Evolutionary conservation across 1,140 invertebrate genomes (phyloP).

Genomic region (Pinna nobilis): DNA sequence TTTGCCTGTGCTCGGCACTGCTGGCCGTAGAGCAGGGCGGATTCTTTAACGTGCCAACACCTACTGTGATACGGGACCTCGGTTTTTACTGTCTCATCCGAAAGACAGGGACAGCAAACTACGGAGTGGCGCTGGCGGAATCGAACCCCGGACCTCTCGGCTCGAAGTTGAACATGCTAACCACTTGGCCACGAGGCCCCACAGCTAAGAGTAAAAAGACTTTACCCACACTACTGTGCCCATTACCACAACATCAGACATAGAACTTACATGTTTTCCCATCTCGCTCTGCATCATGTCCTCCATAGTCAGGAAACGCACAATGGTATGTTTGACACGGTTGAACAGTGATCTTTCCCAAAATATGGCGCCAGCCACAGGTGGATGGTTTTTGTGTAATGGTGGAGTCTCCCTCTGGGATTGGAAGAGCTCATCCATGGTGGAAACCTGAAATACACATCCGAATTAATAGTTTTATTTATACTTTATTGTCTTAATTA

Average conservation of each 20-base stretch:
- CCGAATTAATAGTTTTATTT: background rate
- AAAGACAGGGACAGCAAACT: too few relatives aligned
- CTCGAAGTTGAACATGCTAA: too few relatives aligned
- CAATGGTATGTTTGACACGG: slow-evolving; percentile 84
- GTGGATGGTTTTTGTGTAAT: slow-evolving; percentile 84
- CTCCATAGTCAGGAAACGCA: slow-evolving; percentile 84
- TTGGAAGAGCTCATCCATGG: slow-evolving; percentile 77
- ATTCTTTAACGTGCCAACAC: too few relatives aligned
- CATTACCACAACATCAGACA: background rate
- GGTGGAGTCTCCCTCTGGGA: slow-evolving; percentile 82
- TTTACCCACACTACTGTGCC: background rate
- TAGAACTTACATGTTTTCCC: slow-evolving; percentile 77
- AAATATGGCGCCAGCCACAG: slow-evolving; percentile 86
- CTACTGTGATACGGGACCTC: too few relatives aligned
- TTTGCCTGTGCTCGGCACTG: too few relatives aligned
- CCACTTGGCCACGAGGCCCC: background rate
- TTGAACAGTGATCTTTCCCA: slow-evolving; percentile 88
- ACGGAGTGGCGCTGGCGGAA: too few relatives aligned
- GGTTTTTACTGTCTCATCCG: too few relatives aligned
- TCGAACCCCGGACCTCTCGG: background rate
- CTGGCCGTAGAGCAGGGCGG: too few relatives aligned
- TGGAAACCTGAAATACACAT: slow-evolving; percentile 60
- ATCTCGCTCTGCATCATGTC: slow-evolving; percentile 85
- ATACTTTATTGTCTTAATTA: too few relatives aligned
- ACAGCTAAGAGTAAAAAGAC: background rate